Evolutionary conservation across 1,140 invertebrate genomes (phyloP), one percentile per base, ranked within the genome.

Genomic region (Lucilia cuprina): DNA sequence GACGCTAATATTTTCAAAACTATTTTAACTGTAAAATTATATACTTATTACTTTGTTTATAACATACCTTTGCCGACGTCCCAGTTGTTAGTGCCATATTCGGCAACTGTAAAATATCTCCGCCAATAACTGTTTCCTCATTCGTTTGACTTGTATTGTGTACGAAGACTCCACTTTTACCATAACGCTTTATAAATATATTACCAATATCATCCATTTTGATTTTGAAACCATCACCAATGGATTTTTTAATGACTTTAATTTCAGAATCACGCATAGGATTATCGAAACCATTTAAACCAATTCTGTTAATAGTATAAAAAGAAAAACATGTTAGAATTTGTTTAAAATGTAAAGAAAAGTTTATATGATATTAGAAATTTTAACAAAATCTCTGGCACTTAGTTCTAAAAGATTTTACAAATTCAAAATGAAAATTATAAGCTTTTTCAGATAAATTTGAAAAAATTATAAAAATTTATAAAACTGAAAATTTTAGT

Each of bases 161-260:
- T 84, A 98, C 95, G 91, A 95, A 97, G 85, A 98, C 96, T 89
- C 96, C 96, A 92, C 95, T 96, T 92, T 97, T 97, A 87, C 96
- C 97, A 88, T 98, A 95, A 87, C 97, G 95, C 91, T 97, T 98
- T 89, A 98, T 96, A 86, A 98, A 93, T 91, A 98, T 98, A 91
- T 98, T 98, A 82, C 97, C 97, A 86, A 96, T 95, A 88, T 97
- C 96, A 92, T 98, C 97, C 97, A 98, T 98, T 93, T 98, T 98
- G 85, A 98, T 96, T 93, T 98, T 98, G 82, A 98, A 96, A 83
- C 97, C 97, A 94, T 96, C 95, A 86, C 96, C 96, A 91, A 98
- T 97, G 89, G 97, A 96, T 92, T 96, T 94, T 92, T 98, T 97
- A 14, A 96, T 94, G 89, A 98, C 96, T 88, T 97, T 96, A 86